A percentile compares a stretch with the other conserved stretches of the same genome.
Conservation (phyloP, 30 jellyfish, hydroid and myxozoan genomes). For the Clytia hemisphaerica region DNA sequence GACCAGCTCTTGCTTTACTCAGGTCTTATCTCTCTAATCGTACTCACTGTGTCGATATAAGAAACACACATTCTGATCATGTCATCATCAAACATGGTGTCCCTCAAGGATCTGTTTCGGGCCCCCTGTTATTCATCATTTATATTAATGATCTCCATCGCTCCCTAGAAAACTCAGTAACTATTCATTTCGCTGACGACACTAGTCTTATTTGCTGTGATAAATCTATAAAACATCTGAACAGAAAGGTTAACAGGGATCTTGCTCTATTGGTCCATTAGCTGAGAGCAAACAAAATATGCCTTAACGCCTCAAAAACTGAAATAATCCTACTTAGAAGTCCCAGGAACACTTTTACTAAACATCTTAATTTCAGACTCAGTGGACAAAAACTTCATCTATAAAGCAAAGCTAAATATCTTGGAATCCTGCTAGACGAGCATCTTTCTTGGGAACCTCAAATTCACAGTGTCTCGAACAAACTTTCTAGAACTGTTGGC, state of each 20-base stretch:
- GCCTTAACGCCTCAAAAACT: constrained; percentile 23
- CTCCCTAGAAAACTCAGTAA: too few relatives aligned
- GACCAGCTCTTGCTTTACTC: not conserved
- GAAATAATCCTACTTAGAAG: constrained; percentile 16
- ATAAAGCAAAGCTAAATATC: too few relatives aligned
- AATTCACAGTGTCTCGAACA: constrained; percentile 13
- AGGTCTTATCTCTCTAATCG: constrained; percentile 24
- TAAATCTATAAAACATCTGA: too few relatives aligned
- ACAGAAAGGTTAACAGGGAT: constrained; percentile 33
- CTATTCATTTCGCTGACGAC: too few relatives aligned
- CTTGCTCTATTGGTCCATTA: constrained; percentile 22
- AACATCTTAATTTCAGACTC: constrained; percentile 6
- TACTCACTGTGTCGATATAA: constrained; percentile 14
- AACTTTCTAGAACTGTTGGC: constrained; percentile 42
- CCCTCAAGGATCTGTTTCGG: constrained; percentile 43
- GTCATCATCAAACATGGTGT: too few relatives aligned
- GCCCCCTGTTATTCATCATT: constrained; percentile 48
- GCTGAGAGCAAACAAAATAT: constrained; percentile 42
- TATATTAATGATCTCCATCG: constrained; percentile 50
- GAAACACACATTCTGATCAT: constrained; percentile 16
- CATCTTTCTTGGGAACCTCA: too few relatives aligned
- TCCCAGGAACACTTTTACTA: constrained; percentile 17
- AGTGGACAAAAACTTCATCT: constrained; percentile 19
- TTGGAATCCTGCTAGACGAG: constrained; percentile 43
- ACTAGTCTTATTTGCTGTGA: too few relatives aligned